Evolutionary conservation across 2,797 vertebrate genomes (phyloP).

Genomic region (Gymnoscopelus braueri): DNA sequence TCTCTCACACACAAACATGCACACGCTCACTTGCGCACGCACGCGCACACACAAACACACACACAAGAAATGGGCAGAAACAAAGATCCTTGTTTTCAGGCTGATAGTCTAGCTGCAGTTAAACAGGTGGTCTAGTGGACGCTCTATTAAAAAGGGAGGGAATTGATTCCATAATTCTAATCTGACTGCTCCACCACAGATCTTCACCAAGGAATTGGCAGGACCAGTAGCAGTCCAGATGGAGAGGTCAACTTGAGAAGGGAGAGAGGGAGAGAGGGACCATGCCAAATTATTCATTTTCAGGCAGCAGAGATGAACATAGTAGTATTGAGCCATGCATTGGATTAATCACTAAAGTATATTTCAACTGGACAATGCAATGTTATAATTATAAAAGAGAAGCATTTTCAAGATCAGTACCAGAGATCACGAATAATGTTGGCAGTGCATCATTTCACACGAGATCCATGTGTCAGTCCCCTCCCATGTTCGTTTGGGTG

Average conservation of each 20-base stretch:
- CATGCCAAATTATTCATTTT: constrained; percentile 58
- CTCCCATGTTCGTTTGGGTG: too few species aligned
- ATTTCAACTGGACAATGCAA: too few species aligned
- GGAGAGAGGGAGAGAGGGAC: constrained; percentile 36
- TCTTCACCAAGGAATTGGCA: constrained; percentile 58
- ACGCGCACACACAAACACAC: constrained; percentile 22
- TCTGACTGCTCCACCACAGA: constrained; percentile 40
- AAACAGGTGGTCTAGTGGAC: constrained; percentile 44
- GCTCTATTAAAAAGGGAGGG: constrained; percentile 29
- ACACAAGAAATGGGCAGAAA: constrained; percentile 19
- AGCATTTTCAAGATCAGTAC: too few species aligned
- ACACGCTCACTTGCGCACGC: background rate
- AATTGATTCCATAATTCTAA: constrained; percentile 36
- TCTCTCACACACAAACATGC: background rate
- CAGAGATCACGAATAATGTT: background rate
- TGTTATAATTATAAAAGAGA: too few species aligned
- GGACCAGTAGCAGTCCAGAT: constrained; percentile 70
- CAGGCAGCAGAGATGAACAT: constrained; percentile 44
- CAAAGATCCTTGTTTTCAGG: constrained; percentile 38
- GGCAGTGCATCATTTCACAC: too few species aligned
- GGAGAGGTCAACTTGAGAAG: constrained; percentile 80
- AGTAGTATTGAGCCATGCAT: constrained; percentile 1
- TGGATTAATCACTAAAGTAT: constrained; percentile 2
- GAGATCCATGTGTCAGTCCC: background rate
- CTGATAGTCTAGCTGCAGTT: constrained; percentile 23